Conservation (phyloP, 2,797 vertebrate genomes). For the Carapus acus region DNA sequence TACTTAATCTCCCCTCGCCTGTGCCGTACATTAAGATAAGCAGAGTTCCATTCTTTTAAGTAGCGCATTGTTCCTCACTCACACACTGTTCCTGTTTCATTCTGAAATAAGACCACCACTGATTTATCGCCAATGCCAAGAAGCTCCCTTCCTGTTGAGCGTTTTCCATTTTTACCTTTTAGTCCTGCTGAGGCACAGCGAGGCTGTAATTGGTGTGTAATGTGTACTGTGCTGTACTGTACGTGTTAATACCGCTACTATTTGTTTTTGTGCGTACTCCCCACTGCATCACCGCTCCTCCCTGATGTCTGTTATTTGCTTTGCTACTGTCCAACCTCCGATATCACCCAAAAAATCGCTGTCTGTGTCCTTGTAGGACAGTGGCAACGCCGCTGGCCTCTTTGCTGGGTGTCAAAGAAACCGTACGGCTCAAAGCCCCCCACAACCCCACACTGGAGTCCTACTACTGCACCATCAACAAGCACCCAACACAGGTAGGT, state of each 20-base stretch:
- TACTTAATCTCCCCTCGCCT: conserved; percentile 1
- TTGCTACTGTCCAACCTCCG: background rate
- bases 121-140: conserved; percentile 14
- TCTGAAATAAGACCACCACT: conserved; percentile 4
- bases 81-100: conserved; percentile 24
- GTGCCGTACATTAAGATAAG: conserved; percentile 1
- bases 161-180: conserved; percentile 2
- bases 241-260: no score
- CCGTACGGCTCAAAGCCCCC: conserved; percentile 75
- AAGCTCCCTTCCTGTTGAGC: conserved; percentile 12
- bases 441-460: conserved; percentile 80
- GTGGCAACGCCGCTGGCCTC: conserved; percentile 82
- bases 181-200: no score
- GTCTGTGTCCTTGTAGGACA: conserved; percentile 60
- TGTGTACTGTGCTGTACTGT: no score
- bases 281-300: background rate
- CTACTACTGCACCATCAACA: conserved; percentile 76
- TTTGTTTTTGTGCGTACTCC: background rate
- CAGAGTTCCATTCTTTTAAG: background rate
- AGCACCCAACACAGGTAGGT: conserved; percentile 89
- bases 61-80: conserved; percentile 11
- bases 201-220: no score
- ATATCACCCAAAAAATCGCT: background rate
- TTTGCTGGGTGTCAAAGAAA: conserved; percentile 86
- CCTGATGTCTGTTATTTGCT: background rate